Conservation (phyloP, 2,888 invertebrate species). For the Macaria notata region DNA sequence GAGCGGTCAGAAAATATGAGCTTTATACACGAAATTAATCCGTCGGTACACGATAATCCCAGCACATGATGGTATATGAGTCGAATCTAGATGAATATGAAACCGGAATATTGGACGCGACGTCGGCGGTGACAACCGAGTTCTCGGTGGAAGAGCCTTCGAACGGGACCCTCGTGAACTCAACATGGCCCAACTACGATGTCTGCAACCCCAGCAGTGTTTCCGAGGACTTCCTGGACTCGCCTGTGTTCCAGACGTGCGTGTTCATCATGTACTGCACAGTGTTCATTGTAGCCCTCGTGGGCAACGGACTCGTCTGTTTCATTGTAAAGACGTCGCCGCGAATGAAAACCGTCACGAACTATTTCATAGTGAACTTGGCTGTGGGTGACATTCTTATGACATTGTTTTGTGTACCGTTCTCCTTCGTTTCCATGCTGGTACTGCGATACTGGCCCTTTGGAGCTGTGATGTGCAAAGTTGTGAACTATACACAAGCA, state of each 20-base stretch:
- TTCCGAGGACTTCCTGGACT: constrained; percentile 58
- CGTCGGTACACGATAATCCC: constrained; percentile 9
- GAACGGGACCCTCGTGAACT: constrained; percentile 42
- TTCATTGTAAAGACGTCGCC: constrained; percentile 92
- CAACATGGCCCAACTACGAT: constrained; percentile 52
- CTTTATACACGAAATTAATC: constrained; percentile 14
- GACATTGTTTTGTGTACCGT: constrained; percentile 95
- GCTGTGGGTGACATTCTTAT: constrained; percentile 95
- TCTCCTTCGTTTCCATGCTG: constrained; percentile 91
- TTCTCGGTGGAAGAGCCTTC: constrained; percentile 28
- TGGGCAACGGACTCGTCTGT: constrained; percentile 91
- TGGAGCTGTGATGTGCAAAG: constrained; percentile 89
- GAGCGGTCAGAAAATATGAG: constrained; percentile 14
- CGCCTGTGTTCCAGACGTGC: constrained; percentile 82
- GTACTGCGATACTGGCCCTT: constrained; percentile 95
- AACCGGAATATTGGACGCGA: constrained; percentile 37
- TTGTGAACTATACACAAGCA: constrained; percentile 92
- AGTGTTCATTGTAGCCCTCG: constrained; percentile 86
- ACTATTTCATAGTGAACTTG: constrained; percentile 94
- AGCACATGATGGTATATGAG: constrained; percentile 55
- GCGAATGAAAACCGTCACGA: constrained; percentile 95
- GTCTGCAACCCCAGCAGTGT: constrained; percentile 46
- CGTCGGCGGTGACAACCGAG: constrained; percentile 25
- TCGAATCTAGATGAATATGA: constrained; percentile 42
- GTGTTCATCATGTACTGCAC: constrained; percentile 87